Conservation (phyloP, 37 sponge, comb jelly and placozoan genomes). For the Hexactinellida sp. region DNA sequence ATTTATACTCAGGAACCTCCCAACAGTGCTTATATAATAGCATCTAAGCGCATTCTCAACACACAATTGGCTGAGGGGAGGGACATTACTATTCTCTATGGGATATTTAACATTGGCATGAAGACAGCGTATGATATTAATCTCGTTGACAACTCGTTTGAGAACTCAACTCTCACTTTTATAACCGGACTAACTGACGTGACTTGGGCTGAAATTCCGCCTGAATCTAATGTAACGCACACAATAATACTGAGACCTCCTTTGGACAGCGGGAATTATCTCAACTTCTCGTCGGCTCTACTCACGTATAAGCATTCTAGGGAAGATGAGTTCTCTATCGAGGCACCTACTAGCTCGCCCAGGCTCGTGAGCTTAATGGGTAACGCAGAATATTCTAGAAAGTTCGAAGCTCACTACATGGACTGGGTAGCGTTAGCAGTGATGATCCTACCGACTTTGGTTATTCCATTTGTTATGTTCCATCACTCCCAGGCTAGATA, state of each 20-base stretch:
- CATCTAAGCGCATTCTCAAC: slow-evolving; percentile 70
- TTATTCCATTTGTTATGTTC: slow-evolving; percentile 66
- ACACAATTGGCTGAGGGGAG: slow-evolving; percentile 56
- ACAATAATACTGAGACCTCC: slow-evolving; percentile 43
- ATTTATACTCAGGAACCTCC: not conserved
- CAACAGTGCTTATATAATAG: slow-evolving; percentile 36
- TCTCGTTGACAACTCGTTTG: not conserved
- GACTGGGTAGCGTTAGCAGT: slow-evolving; percentile 80
- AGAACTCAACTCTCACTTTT: not conserved
- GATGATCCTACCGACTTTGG: slow-evolving; percentile 63
- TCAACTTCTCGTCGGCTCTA: slow-evolving; percentile 62
- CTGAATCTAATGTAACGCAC: slow-evolving; percentile 53
- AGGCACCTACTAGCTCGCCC: slow-evolving; percentile 53
- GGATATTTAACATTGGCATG: slow-evolving; percentile 62
- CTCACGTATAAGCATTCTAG: slow-evolving; percentile 32
- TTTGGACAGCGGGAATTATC: slow-evolving; percentile 24
- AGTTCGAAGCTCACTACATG: slow-evolving; percentile 29
- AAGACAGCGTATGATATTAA: slow-evolving; percentile 31
- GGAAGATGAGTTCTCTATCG: not conserved
- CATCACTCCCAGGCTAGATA: not conserved
- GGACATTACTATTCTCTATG: slow-evolving; percentile 62
- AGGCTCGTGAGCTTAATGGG: slow-evolving; percentile 30
- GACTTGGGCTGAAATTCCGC: not conserved
- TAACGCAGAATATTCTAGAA: slow-evolving; percentile 46
- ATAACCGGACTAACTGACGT: not conserved